Percentiles rank a stretch among this genome's conserved stretches.
Evolutionary conservation across 2,888 invertebrate species (phyloP).

Genomic region (Oxytorus armatus): DNA sequence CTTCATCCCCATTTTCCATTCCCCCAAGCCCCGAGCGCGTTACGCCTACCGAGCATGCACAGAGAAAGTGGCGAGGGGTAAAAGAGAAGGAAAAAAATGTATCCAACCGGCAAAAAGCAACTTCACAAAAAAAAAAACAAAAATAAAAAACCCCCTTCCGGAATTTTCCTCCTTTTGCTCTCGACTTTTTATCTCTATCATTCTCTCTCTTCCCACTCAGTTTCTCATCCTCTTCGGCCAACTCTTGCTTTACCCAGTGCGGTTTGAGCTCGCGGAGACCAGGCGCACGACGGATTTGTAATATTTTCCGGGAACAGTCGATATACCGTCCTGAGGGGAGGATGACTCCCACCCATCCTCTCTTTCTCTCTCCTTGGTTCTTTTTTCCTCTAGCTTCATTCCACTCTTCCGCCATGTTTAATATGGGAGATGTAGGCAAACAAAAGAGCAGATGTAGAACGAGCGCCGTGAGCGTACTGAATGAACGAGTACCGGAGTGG

Average conservation of each 20-base stretch:
- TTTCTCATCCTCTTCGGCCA: constrained; percentile 23
- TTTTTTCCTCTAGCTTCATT: constrained; percentile 52
- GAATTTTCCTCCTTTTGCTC: constrained; percentile 54
- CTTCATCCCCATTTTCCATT: constrained; percentile 64
- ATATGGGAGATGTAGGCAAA: constrained; percentile 83
- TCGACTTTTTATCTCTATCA: constrained; percentile 52
- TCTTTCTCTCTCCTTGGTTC: background rate
- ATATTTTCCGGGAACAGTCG: constrained; percentile 70
- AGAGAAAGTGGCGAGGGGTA: constrained; percentile 30
- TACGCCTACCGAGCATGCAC: constrained; percentile 67
- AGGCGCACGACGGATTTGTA: constrained; percentile 65
- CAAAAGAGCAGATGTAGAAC: constrained; percentile 81
- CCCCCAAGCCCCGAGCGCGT: constrained; percentile 48
- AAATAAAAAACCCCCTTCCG: too few species aligned
- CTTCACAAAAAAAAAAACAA: constrained; percentile 69
- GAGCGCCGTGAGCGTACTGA: constrained; percentile 72
- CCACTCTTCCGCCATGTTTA: constrained; percentile 74
- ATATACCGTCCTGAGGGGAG: constrained; percentile 56
- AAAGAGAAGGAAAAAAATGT: constrained; percentile 55
- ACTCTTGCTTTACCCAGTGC: constrained; percentile 30
- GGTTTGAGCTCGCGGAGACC: constrained; percentile 50
- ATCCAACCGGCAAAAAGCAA: constrained; percentile 68
- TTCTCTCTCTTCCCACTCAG: constrained; percentile 37
- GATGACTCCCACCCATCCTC: constrained; percentile 17
- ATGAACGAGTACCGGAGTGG: constrained; percentile 73